Evolutionary conservation across 2,113 vertebrate species (phyloP), one percentile per base, ranked within the genome.

Genomic region (Gallinago paraguaiae): DNA sequence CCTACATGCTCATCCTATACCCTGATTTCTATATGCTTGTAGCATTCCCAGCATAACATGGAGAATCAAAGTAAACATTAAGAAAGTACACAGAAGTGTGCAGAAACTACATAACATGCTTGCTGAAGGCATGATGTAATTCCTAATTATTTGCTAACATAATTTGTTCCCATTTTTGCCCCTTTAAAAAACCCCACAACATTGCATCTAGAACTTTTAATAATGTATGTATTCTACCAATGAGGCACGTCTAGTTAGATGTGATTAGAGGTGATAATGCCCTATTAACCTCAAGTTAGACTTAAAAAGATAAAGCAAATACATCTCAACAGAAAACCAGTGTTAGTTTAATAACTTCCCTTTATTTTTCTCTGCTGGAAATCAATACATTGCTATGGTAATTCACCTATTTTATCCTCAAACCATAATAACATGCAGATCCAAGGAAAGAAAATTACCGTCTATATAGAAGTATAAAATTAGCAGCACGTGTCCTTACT

Each of bases 301-400:
- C 50, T 80, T 81, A 18, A 65, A 92, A 94, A 81, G 15, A 37
- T 88, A 90, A 90, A 95, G 54, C 46, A 88, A 86, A 77, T 69
- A 54, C 28, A 64, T 53, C 50, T 14, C 61, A 92, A 82, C 9
- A 70, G 59, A 90, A 94, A 90, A 90, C 2, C 41, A 77, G 28
- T 35, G 54, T 24, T 83, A 4, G 1, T 90, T 93, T 88, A 90
- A 92, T 70, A 92, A 86, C 45, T 82, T 81, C 37, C 14, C 24
- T 77, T 90, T 80, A 86, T 83, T 92, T 88, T 88, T 76, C 63
- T 70, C 76, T 86, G 68, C 64, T 83, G 82, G 71, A 93, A 95
- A 88, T 92, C 59, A 88, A 82, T 77, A 82, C 45, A 82, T 65
- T 82, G 46, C 71, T 83, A 43, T 77, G 76, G 63, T 77, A 95